Percentiles rank a stretch among this genome's conserved stretches.
Evolutionary conservation across 2,113 vertebrate genomes (phyloP).

Genomic region (Neolamprologus kungweensis): DNA sequence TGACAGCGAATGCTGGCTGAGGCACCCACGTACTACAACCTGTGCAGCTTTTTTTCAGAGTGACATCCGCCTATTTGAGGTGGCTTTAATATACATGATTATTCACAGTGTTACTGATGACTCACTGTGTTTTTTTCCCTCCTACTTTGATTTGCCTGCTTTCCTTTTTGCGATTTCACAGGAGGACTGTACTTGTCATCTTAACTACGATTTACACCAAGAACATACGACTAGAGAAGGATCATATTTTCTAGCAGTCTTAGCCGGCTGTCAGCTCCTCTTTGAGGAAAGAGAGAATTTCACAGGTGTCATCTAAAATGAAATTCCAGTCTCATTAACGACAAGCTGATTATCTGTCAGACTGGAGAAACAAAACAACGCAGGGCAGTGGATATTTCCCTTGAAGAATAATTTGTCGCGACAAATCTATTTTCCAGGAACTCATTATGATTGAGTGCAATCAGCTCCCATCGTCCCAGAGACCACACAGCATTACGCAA

Average conservation of each 20-base stretch:
- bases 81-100: constrained; percentile 8
- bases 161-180: not conserved
- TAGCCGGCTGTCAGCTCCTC: not conserved
- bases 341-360: constrained; percentile 26
- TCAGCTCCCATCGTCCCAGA: constrained; percentile 28
- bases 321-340: constrained; percentile 16
- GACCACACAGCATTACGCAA: constrained; percentile 13
- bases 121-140: constrained; percentile 29
- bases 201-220: not conserved
- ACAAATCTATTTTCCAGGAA: constrained; percentile 54
- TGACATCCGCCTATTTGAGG: constrained; percentile 34
- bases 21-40: constrained; percentile 28
- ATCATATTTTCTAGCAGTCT: not conserved
- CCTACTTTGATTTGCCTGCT: not conserved
- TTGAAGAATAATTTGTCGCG: constrained; percentile 47
- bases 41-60: not conserved
- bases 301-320: not conserved
- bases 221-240: not conserved
- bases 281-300: not conserved
- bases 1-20: not conserved
- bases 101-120: constrained; percentile 30
- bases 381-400: constrained; percentile 39
- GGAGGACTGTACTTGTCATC: not conserved
- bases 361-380: not conserved
- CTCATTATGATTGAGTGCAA: constrained; percentile 53